Conservation (phyloP, 2,797 vertebrate species). For the Mastacembelus armatus region DNA sequence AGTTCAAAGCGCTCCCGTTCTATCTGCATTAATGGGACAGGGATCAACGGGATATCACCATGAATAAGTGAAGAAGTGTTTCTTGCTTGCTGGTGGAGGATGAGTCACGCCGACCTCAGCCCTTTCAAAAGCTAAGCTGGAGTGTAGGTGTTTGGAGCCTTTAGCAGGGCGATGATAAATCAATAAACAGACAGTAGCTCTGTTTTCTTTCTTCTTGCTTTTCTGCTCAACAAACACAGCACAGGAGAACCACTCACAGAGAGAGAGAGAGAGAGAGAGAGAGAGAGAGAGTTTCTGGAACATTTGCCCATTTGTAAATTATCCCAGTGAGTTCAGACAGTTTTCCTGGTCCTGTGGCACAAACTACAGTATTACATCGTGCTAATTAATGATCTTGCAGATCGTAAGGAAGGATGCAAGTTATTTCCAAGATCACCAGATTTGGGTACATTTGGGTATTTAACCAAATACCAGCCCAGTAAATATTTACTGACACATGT, state of each 20-base stretch:
- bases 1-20: too few relatives aligned
- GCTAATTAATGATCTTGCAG: too few relatives aligned
- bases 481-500: too few relatives aligned
- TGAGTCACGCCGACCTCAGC: conserved; percentile 43
- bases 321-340: too few relatives aligned
- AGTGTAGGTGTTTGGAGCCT: conserved; percentile 35
- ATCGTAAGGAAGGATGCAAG: too few relatives aligned
- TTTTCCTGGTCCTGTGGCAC: too few relatives aligned
- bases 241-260: neutral
- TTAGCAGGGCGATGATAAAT: conserved; percentile 2
- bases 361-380: too few relatives aligned
- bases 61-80: neutral
- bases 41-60: neutral
- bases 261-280: too few relatives aligned
- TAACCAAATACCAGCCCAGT: too few relatives aligned
- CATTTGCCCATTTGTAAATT: conserved; percentile 3
- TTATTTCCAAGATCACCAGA: too few relatives aligned
- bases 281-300: neutral
- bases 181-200: conserved; percentile 21
- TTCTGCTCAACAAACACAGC: neutral
- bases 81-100: conserved; percentile 9
- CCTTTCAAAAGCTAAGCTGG: conserved; percentile 7
- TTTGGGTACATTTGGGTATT: too few relatives aligned
- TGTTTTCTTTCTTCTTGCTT: neutral
- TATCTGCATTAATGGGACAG: neutral